Conservation (phyloP, 2,113 vertebrate species). For the Tragelaphus strepsiceros region DNA sequence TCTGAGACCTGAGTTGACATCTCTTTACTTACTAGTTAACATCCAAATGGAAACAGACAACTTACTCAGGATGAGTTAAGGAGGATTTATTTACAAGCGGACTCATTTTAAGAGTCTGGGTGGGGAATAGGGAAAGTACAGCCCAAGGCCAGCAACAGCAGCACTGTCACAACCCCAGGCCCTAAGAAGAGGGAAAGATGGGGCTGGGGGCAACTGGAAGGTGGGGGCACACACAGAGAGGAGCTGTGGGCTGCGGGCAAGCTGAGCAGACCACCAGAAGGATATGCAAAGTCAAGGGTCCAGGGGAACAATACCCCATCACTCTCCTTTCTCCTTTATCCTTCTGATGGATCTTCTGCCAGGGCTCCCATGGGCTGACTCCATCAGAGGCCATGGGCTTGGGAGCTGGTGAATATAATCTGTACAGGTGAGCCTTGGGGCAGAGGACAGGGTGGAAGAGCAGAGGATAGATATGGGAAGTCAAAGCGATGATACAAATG, state of each 20-base stretch:
- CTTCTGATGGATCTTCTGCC: background rate
- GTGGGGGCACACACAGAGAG: background rate
- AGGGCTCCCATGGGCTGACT: background rate
- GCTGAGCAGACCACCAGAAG: background rate
- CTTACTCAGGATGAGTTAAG: background rate
- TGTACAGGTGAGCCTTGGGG: no score
- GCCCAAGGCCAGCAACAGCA: no score
- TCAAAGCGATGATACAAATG: background rate
- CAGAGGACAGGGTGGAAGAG: background rate
- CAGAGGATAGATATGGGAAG: background rate
- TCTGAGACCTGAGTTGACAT: background rate
- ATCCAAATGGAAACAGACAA: background rate
- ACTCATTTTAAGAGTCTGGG: background rate
- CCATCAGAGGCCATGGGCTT: background rate
- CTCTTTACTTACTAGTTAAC: background rate
- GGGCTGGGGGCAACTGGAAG: background rate
- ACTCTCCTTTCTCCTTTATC: background rate
- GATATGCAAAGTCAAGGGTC: background rate
- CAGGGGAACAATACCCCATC: background rate
- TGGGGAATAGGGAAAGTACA: background rate
- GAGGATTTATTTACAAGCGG: background rate
- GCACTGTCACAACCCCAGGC: background rate
- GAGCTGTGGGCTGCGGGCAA: background rate
- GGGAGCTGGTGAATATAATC: background rate
- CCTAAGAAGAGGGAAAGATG: background rate